phyloP scores from a whole-genome alignment of 2,797 vertebrate species.

The Crocodylus rhombifer region DNA sequence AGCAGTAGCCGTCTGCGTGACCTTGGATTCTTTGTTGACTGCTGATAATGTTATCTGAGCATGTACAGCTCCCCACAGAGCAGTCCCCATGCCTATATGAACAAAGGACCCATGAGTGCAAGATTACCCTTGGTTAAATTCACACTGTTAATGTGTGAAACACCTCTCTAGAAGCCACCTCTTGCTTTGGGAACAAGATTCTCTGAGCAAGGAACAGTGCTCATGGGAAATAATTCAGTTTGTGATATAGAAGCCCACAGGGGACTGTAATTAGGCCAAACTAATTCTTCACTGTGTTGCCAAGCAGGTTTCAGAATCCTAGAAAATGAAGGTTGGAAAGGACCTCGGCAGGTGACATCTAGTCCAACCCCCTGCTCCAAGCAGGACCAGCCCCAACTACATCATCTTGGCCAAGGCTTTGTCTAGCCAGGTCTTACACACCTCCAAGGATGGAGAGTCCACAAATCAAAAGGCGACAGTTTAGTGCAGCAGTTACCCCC shows the following conservation, averaged over 20 bases:
- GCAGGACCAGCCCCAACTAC: too few relatives aligned
- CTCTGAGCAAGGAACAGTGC: neutral
- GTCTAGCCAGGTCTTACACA: neutral
- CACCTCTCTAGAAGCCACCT: neutral
- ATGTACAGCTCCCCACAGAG: neutral
- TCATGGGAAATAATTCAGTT: conserved; percentile 23
- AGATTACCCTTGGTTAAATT: conserved; percentile 5
- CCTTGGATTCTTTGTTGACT: neutral
- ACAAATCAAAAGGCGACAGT: neutral
- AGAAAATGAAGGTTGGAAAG: too few relatives aligned
- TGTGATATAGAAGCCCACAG: neutral
- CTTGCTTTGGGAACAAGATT: conserved; percentile 14
- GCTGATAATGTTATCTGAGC: neutral
- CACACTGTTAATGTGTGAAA: neutral
- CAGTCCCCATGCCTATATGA: conserved; percentile 14
- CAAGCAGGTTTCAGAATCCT: conserved; percentile 4
- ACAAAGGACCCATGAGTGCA: neutral
- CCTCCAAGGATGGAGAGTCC: neutral
- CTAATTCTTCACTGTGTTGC: neutral
- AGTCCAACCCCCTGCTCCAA: too few relatives aligned
- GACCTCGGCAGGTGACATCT: too few relatives aligned
- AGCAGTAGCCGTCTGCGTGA: neutral
- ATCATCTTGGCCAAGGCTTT: too few relatives aligned
- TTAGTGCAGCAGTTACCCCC: neutral
- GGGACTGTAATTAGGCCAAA: neutral